phyloP scores from a whole-genome alignment of 2,113 vertebrate genomes.

The Tragelaphus buxtoni region DNA sequence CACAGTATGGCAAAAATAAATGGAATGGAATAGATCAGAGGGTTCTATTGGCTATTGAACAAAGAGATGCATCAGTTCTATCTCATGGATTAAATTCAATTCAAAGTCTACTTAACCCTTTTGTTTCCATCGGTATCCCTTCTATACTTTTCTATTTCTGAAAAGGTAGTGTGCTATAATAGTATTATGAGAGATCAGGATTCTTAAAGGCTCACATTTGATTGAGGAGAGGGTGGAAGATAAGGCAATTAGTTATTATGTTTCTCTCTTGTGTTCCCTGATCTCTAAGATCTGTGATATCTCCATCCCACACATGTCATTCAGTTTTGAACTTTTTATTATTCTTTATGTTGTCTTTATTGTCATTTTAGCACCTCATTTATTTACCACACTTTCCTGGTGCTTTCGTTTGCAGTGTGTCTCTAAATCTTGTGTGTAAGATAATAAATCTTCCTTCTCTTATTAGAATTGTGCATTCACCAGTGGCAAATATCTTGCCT shows the following conservation, averaged over 20 bases:
- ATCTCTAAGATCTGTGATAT: not conserved
- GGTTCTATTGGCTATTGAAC: constrained; percentile 65
- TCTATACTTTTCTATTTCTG: not conserved
- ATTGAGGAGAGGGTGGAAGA: not conserved
- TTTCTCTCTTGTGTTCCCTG: not conserved
- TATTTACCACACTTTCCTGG: not conserved
- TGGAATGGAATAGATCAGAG: constrained; percentile 57
- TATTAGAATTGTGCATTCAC: not conserved
- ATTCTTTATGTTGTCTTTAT: not conserved
- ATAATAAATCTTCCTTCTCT: not conserved
- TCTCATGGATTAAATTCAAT: constrained; percentile 50
- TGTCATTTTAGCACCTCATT: not conserved
- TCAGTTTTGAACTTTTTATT: not conserved
- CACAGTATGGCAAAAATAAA: constrained; percentile 63
- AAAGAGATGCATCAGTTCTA: constrained; percentile 62
- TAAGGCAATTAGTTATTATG: not conserved
- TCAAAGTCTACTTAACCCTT: constrained; percentile 54
- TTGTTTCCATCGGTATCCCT: not conserved
- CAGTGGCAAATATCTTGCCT: not conserved
- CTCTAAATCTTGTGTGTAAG: not conserved
- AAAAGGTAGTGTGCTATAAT: not conserved
- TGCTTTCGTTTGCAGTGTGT: not conserved
- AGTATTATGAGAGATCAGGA: not conserved
- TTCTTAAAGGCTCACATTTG: not conserved
- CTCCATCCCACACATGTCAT: not conserved